Percentiles rank a stretch among this genome's conserved stretches.
Evolutionary conservation across 2,113 vertebrate genomes (phyloP).

Genomic region (Elephas maximus): DNA sequence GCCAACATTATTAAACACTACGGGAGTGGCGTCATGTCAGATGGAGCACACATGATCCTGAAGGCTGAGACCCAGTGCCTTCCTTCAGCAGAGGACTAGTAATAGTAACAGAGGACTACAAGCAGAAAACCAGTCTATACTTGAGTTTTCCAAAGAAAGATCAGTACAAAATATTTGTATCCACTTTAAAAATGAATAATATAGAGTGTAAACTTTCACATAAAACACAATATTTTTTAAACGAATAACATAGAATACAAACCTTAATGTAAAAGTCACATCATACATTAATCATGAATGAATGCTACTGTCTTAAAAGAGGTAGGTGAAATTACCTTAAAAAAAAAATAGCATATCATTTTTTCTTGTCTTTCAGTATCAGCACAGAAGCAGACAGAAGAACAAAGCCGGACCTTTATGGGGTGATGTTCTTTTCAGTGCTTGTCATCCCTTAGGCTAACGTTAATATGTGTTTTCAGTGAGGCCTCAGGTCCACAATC

Average conservation of each 20-base stretch:
- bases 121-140: not conserved
- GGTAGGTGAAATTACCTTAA: not conserved
- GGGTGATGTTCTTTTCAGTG: not conserved
- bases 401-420: not conserved
- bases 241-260: not conserved
- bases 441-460: not conserved
- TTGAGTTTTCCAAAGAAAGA: not conserved
- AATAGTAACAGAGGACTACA: not conserved
- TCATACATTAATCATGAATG: not conserved
- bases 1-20: not conserved
- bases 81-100: not conserved
- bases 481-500: not conserved
- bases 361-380: not conserved
- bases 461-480: not conserved
- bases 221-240: too few species aligned
- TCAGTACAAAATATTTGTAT: not conserved
- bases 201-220: too few species aligned
- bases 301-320: not conserved
- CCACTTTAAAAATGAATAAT: not conserved
- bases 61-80: not conserved
- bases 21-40: not conserved
- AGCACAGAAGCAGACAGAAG: not conserved
- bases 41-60: not conserved
- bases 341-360: not conserved
- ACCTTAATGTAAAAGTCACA: not conserved